phyloP scores from a whole-genome alignment of 2,797 vertebrate species.

The Brachymystax lenok region DNA sequence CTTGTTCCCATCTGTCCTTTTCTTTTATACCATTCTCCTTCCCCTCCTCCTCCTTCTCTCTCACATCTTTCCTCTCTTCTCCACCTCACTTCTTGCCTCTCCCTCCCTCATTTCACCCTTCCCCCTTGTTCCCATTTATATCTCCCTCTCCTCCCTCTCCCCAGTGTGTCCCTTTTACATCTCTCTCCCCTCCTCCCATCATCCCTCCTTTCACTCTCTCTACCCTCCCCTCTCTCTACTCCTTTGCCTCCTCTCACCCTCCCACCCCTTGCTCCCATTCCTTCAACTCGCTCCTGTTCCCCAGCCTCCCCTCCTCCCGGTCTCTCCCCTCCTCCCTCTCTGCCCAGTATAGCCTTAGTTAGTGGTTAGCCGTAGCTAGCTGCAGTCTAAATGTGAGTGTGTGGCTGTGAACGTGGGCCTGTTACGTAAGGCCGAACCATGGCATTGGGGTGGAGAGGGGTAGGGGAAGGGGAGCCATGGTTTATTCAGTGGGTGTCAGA shows the following conservation, averaged over 20 bases:
- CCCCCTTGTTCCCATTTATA: background rate
- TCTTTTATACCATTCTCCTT: background rate
- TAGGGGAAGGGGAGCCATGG: conserved; percentile 35
- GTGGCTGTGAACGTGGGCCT: conserved; percentile 58
- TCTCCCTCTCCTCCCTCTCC: background rate
- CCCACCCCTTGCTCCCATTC: background rate
- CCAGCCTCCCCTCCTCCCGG: background rate
- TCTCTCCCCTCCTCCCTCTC: background rate
- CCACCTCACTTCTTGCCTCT: background rate
- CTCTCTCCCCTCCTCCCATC: background rate
- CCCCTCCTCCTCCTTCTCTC: background rate
- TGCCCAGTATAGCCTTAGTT: background rate
- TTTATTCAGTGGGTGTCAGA: conserved; percentile 63
- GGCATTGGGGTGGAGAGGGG: conserved; percentile 43
- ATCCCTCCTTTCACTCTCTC: background rate
- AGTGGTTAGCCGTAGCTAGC: conserved; percentile 3
- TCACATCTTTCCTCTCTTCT: background rate
- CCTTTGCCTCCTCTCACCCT: background rate
- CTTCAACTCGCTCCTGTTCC: background rate
- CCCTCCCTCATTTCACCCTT: background rate
- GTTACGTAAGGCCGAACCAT: conserved; percentile 63
- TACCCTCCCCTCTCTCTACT: background rate
- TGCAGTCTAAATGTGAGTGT: background rate
- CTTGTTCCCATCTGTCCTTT: background rate
- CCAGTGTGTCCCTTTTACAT: background rate